Percentiles rank a stretch among this genome's conserved stretches.
Evolutionary conservation across 2,113 vertebrate species (phyloP).

Genomic region (Corythaeola cristata): DNA sequence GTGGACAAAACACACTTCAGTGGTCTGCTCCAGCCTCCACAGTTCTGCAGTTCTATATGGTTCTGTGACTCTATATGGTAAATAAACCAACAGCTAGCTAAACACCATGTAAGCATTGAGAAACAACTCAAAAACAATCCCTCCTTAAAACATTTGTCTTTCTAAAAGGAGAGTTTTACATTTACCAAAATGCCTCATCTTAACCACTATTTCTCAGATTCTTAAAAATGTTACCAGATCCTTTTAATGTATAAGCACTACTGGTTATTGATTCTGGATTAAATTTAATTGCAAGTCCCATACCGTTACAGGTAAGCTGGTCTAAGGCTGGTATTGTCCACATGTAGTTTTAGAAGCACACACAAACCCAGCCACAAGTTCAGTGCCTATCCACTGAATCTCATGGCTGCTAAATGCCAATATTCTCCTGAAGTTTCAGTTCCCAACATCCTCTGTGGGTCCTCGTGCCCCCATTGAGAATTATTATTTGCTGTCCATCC

Average conservation of each 20-base stretch:
- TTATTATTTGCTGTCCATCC: neutral
- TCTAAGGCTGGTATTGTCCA: neutral
- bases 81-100: neutral
- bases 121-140: neutral
- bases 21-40: neutral
- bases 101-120: fast-evolving
- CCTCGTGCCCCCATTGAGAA: fast-evolving
- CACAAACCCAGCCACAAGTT: neutral
- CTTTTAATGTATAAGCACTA: neutral
- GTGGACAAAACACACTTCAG: fast-evolving
- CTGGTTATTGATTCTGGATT: neutral
- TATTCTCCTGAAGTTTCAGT: neutral
- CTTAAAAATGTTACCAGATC: neutral
- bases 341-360: neutral
- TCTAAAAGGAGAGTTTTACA: neutral
- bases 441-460: neutral
- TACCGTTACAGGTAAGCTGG: neutral
- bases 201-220: neutral
- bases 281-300: neutral
- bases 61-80: fast-evolving
- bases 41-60: fast-evolving
- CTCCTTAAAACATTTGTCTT: neutral
- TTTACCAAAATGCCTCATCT: neutral
- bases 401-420: neutral
- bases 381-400: neutral